Base-by-base conservation (phyloP, 2,797 vertebrate genomes). In the Dipus sagitta region DNA sequence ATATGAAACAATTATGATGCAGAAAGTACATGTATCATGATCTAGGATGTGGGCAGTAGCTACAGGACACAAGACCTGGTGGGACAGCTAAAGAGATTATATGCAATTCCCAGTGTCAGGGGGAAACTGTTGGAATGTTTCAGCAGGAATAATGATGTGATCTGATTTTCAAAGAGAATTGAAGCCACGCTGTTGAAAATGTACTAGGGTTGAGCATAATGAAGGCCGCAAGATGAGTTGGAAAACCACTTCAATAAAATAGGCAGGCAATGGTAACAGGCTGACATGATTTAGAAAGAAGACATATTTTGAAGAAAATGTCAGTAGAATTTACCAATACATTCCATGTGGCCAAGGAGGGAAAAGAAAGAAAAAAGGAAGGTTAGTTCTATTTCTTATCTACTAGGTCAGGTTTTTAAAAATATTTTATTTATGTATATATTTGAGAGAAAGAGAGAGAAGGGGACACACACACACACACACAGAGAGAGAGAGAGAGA, bases 161-260 rank as follows among this genome's bases (percentile, higher is more conserved):
- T 54, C 24, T 76, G 14, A 70, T 71, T 47, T 83, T 78, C n/a
- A 71, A 90, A 78, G 80, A 79, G 28, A 83, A 85, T 13, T 23
- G 30, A 32, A 32, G 38, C 38, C 17, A 10, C 11, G 15, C 38
- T 26, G 17, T 28, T 67, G 30, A 62, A 70, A 65, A 72, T 17
- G 10, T 65, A 71, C 42, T n/a, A 14, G 1, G 15, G 47, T 1
- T 42, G 38, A 34, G 2, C 17, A 23, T 10, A n/a, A 23, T 68
- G 20, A 60, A 38, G 28, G 4, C 21, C 1, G 6, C 1, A 2
- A 77, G 60, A 47, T 2, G 26, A 62, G 8, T 15, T 9, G 67
- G 32, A 26, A 24, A 30, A 62, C 47, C n/a, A 28, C 28, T 15
- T 34, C 38, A 38, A 30, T 26, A 42, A 32, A 13, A 34, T 3